Evolutionary conservation across 1,140 invertebrate genomes (phyloP), one percentile per base, ranked within the genome.

Genomic region (Lethocerus indicus): DNA sequence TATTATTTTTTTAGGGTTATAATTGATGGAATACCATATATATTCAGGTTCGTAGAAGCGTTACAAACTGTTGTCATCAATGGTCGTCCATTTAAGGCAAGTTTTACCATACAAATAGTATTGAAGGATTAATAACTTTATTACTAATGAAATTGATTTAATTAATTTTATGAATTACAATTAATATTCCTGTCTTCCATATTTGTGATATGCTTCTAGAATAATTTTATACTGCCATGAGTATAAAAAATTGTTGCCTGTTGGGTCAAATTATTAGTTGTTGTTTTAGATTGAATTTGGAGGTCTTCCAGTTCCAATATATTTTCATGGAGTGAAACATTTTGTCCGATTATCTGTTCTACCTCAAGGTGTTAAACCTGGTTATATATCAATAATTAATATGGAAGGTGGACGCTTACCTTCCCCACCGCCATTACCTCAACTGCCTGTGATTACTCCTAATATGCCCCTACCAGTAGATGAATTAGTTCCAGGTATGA

Each of bases 281-380:
- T n/a, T n/a, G n/a, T n/a, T n/a, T n/a, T n/a, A 64, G 51, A 68
- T 75, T 1, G 80, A 89, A 53, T 96, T 93, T 70, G 92, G 91
- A 41, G 92, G 90, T 9, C 70, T 93, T 35, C 90, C 91, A 0
- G 87, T 90, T 59, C 80, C 88, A 1, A 80, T 93, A 46, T 73
- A 81, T 44, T 71, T 94, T 24, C 75, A 78, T 21, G 81, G 78
- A 18, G 77, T 79, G 51, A 82, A 82, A 54, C 84, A 90, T 64
- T 90, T 83, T 56, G 74, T 97, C 20, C 69, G 87, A 27, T 78
- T 93, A 54, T 74, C 82, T 0, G 80, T 82, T 0, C 65, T 92
- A 44, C 85, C 90, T 0, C 75, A 78, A 44, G 78, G 81, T 23
- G 68, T 83, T 2, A 70, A 69, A 39, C 76, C 81, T 1, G 83